phyloP scores from a whole-genome alignment of 1,140 invertebrate species.

The Cydia fagiglandana region DNA sequence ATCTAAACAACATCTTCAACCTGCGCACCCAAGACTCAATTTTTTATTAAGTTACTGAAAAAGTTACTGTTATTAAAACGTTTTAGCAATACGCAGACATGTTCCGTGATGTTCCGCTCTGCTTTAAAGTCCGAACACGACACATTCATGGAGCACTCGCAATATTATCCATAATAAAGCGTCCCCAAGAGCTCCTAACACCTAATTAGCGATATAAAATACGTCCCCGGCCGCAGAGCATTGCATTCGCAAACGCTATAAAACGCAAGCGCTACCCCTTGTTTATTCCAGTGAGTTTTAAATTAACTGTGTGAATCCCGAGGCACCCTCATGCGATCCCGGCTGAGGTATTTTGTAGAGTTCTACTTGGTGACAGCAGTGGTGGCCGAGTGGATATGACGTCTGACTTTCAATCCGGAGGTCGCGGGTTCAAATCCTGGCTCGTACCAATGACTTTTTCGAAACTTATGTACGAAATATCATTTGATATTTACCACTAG shows the following conservation, averaged over 20 bases:
- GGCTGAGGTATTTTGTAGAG: conserved; percentile 41
- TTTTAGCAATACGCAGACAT: neutral
- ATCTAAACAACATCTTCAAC: no score
- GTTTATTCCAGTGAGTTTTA: conserved; percentile 23
- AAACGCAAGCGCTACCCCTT: conserved; percentile 30
- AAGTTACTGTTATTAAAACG: no score
- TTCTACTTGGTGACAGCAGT: conserved; percentile 38
- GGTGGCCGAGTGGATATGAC: no score
- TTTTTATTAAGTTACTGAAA: no score
- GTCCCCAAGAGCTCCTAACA: conserved; percentile 25
- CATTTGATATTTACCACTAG: no score
- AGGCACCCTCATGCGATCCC: conserved; percentile 3
- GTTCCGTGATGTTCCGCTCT: neutral
- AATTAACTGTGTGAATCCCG: conserved; percentile 29
- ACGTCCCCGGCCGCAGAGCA: conserved; percentile 29
- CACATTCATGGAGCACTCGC: neutral
- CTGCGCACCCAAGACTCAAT: no score
- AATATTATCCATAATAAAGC: conserved; percentile 14
- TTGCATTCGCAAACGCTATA: conserved; percentile 23
- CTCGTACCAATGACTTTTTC: no score
- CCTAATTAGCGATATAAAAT: conserved; percentile 32
- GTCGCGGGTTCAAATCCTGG: no score
- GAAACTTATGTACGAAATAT: no score
- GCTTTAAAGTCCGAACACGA: neutral
- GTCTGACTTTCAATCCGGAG: no score